A percentile compares a stretch with the other conserved stretches of the same genome.
phyloP scores from a whole-genome alignment of 2,888 invertebrate genomes.

The Julus scandinavius region DNA sequence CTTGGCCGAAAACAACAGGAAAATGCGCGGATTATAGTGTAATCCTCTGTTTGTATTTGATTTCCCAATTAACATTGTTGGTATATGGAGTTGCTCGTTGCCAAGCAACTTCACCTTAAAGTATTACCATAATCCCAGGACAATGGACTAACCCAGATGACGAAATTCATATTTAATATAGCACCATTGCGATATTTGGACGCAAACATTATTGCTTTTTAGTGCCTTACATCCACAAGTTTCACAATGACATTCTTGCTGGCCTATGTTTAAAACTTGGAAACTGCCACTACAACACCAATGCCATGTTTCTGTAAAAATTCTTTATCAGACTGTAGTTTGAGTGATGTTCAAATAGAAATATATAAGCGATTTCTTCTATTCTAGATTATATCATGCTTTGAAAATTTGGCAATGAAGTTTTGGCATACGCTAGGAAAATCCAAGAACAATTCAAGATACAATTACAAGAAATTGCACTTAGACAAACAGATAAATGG shows the following conservation, averaged over 20 bases:
- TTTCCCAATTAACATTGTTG: background rate
- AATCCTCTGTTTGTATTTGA: background rate
- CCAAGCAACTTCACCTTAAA: background rate
- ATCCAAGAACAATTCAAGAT: too few relatives aligned
- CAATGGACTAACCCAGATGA: background rate
- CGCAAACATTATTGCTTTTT: background rate
- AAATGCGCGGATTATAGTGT: background rate
- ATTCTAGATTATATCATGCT: too few relatives aligned
- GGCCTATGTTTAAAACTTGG: background rate
- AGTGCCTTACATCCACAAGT: background rate
- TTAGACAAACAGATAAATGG: too few relatives aligned
- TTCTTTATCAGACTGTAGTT: too few relatives aligned
- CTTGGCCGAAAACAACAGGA: background rate
- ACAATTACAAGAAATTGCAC: too few relatives aligned
- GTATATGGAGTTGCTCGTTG: background rate
- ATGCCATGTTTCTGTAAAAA: too few relatives aligned
- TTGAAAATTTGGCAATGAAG: too few relatives aligned
- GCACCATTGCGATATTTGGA: background rate
- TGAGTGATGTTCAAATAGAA: too few relatives aligned
- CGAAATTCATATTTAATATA: background rate
- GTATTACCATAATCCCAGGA: background rate
- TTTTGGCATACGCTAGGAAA: too few relatives aligned
- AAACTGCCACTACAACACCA: background rate
- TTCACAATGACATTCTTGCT: background rate
- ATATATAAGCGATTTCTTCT: too few relatives aligned